Conservation (phyloP, 2,113 vertebrate species). For the Leptobrachium ailaonicum region DNA sequence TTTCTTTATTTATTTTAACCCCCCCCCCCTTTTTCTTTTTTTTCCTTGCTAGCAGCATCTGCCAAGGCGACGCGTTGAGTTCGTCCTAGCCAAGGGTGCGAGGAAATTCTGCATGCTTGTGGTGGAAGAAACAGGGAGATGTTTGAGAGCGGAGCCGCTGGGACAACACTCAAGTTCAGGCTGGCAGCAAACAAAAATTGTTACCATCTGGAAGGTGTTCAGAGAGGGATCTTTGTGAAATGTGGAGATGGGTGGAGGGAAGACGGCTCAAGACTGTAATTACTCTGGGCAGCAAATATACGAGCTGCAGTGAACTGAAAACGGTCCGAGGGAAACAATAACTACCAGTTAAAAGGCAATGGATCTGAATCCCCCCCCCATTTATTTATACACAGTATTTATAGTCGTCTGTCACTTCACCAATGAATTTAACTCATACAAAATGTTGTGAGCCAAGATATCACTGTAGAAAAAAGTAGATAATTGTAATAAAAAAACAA, state of each 20-base stretch:
- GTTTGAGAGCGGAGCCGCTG: constrained; percentile 26
- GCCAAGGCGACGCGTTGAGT: constrained; percentile 19
- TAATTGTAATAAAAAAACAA: too few relatives aligned
- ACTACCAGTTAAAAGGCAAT: not conserved
- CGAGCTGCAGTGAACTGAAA: not conserved
- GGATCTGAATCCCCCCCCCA: not conserved
- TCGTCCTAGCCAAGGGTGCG: constrained; percentile 4
- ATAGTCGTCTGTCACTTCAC: not conserved
- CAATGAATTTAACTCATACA: not conserved
- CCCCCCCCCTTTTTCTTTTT: too few relatives aligned
- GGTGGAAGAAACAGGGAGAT: constrained; percentile 35
- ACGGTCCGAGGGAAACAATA: not conserved
- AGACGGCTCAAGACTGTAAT: not conserved
- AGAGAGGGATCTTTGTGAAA: constrained; percentile 33
- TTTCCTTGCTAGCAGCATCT: not conserved
- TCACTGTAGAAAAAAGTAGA: too few relatives aligned
- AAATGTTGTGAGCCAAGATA: not conserved
- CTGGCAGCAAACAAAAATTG: constrained; percentile 46
- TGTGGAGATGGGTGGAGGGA: constrained; percentile 35
- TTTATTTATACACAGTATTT: not conserved
- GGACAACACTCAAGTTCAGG: constrained; percentile 36
- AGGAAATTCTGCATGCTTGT: constrained; percentile 36
- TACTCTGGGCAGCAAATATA: constrained; percentile 15
- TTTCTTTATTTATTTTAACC: too few relatives aligned
- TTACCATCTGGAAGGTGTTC: constrained; percentile 46